A percentile compares a stretch with the other conserved stretches of the same genome.
These are phyloP conservation scores for Boleophthalmus pectinirostris DNA, from an alignment of 2,113 vertebrate genomes.

Conservation along the genomic window DNA sequence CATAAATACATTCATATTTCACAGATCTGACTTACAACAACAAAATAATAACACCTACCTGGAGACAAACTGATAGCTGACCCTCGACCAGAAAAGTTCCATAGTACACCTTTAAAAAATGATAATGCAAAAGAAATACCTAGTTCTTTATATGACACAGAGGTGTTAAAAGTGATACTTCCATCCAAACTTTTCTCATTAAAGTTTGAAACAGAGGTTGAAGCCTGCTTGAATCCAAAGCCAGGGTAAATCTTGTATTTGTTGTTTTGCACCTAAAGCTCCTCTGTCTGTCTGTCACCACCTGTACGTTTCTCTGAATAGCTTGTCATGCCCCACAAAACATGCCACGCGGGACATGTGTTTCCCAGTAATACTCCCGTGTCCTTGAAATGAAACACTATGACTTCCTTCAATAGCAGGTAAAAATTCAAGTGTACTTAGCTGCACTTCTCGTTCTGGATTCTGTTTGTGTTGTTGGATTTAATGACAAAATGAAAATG, in stretches of 20 bases:
- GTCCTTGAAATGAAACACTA: not conserved
- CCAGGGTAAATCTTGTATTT: not conserved
- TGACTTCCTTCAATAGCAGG: not conserved
- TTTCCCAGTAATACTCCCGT: not conserved
- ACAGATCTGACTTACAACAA: no score
- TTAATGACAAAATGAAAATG: not conserved
- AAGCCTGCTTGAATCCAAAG: not conserved
- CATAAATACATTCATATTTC: no score
- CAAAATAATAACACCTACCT: no score
- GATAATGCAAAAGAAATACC: not conserved
- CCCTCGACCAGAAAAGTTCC: no score
- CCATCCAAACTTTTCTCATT: slow-evolving; percentile 4
- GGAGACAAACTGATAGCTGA: no score
- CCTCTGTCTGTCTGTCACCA: not conserved
- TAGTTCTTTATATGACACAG: not conserved
- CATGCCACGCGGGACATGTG: not conserved
- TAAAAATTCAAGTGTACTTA: not conserved
- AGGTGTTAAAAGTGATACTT: not conserved
- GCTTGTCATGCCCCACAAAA: slow-evolving; percentile 8
- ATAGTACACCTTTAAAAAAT: no score
- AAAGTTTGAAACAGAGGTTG: not conserved
- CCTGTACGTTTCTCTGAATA: not conserved
- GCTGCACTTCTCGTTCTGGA: not conserved
- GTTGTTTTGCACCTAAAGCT: slow-evolving; percentile 5
- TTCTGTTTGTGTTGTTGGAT: not conserved